phyloP scores from a whole-genome alignment of 2,888 invertebrate species.

The Silvanus unidentatus region DNA sequence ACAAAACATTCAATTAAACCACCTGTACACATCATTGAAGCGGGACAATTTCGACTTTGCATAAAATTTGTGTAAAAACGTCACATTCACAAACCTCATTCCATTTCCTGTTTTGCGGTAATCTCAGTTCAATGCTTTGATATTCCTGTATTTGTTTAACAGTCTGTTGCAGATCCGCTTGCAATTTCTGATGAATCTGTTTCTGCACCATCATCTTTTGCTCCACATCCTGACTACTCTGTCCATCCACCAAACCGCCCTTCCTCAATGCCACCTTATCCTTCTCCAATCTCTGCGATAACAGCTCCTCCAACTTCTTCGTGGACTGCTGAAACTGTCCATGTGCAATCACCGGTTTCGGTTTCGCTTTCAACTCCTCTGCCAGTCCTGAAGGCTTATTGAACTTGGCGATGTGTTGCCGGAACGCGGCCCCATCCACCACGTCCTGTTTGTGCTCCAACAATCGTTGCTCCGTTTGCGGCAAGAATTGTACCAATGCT shows the following conservation, averaged over 20 bases:
- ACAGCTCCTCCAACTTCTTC: conserved; percentile 45
- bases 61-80: no score
- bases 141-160: conserved; percentile 49
- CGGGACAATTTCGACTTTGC: no score
- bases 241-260: conserved; percentile 36
- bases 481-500: conserved; percentile 42
- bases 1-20: no score
- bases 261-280: conserved; percentile 34
- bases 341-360: conserved; percentile 36
- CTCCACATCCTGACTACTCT: conserved; percentile 38
- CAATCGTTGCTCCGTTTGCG: conserved; percentile 39
- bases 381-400: conserved; percentile 11
- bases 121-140: conserved; percentile 45
- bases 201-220: conserved; percentile 44
- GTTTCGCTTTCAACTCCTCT: conserved; percentile 30
- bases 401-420: conserved; percentile 20
- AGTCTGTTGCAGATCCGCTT: conserved; percentile 47
- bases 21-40: no score
- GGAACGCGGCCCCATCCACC: conserved; percentile 17
- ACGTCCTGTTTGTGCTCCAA: conserved; percentile 25
- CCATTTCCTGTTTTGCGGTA: conserved; percentile 47
- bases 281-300: conserved; percentile 43
- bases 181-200: conserved; percentile 46
- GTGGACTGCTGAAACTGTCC: conserved; percentile 46
- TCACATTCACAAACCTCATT: conserved; percentile 42